Conservation (phyloP, 2,113 vertebrate species). For the Gobio gobio region DNA sequence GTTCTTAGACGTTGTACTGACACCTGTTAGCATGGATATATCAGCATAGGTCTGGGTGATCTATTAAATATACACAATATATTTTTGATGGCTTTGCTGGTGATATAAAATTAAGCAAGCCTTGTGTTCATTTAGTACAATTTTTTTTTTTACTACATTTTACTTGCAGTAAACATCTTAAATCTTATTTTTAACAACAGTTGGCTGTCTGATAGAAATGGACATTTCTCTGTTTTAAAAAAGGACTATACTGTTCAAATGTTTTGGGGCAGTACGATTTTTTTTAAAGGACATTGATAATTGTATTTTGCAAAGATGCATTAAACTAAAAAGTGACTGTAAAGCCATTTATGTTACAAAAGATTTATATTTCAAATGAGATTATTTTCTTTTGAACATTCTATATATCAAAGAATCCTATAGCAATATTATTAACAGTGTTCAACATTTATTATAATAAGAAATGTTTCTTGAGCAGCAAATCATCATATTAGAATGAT, state of each 20-base stretch:
- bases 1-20: not conserved
- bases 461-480: not conserved
- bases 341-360: not conserved
- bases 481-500: not conserved
- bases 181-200: too few species aligned
- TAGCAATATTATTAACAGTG: not conserved
- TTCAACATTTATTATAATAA: not conserved
- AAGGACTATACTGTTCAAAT: not conserved
- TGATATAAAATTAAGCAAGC: not conserved
- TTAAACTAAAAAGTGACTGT: not conserved
- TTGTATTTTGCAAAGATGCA: not conserved
- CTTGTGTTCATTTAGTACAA: not conserved
- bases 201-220: too few species aligned
- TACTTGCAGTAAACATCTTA: too few species aligned
- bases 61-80: not conserved
- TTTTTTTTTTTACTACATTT: too few species aligned
- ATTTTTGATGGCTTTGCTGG: not conserved
- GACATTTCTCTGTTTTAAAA: too few species aligned
- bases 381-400: too few species aligned
- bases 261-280: not conserved
- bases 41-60: not conserved
- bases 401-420: not conserved
- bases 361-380: not conserved
- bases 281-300: not conserved
- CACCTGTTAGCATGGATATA: not conserved